phyloP scores from a whole-genome alignment of 2,113 vertebrate genomes.

The Cyphomyrus discorhynchus region DNA sequence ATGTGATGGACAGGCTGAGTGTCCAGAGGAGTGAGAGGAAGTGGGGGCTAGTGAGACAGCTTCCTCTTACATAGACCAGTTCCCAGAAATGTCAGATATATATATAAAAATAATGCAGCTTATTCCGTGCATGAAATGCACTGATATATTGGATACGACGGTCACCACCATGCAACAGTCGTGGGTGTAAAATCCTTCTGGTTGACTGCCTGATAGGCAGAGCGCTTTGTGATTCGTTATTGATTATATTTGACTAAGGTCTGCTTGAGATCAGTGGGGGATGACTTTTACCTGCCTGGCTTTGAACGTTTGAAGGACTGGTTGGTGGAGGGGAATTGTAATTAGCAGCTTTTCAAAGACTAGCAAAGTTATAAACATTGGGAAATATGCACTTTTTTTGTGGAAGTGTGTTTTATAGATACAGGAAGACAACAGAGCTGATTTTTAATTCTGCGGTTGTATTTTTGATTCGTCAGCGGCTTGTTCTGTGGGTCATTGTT shows the following conservation, averaged over 20 bases:
- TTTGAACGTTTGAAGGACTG: not conserved
- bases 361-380: not conserved
- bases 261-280: not conserved
- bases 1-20: not conserved
- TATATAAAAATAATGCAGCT: not conserved
- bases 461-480: not conserved
- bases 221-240: not conserved
- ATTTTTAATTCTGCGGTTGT: not conserved
- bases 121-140: not conserved
- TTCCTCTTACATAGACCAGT: not conserved
- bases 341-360: not conserved
- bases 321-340: not conserved
- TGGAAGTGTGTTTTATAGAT: not conserved
- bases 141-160: not conserved
- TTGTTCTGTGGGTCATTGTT: constrained; percentile 2
- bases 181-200: not conserved
- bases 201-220: not conserved
- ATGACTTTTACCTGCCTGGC: not conserved
- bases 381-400: not conserved
- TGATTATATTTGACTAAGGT: not conserved
- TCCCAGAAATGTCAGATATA: not conserved
- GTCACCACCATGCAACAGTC: not conserved
- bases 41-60: not conserved
- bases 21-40: not conserved
- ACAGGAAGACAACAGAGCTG: not conserved